Evolutionary conservation across 1,140 invertebrate species (phyloP), one percentile per base, ranked within the genome.

Genomic region (Apis mellifera): DNA sequence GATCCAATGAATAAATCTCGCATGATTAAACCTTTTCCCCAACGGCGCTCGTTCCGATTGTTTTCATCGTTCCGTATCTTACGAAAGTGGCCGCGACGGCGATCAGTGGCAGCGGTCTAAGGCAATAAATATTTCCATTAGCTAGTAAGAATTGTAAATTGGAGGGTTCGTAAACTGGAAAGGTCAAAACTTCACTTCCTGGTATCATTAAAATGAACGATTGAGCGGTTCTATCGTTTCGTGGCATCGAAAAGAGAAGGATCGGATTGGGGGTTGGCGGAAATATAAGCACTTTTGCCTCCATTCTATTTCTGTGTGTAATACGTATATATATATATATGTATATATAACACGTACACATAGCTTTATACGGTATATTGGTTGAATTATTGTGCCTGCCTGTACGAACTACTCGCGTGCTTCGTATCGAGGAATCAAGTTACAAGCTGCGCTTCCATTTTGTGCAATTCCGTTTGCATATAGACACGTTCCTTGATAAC

Each of bases 371-470:
- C 52, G 75, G 70, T 78, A 86, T 86, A 78, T 86, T 74, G 72
- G 62, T 86, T 78, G 81, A 87, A 78, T 84, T 87, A 87, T 86
- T 80, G 85, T 84, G 82, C 74, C 77, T 79, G 77, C 76, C 73
- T 65, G 81, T 84, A 86, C 86, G 84, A 74, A 86, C 78, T 86
- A 79, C 78, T 87, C 72, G 77, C 77, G 85, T 87, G 81, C 76
- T 86, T 83, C 78, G 73, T 86, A 87, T 87, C 86, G 75, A 84
- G 68, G 85, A 73, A 87, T 83, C 86, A 72, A 87, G 86, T 75
- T 87, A 78, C 77, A 87, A 87, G 85, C 86, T 87, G 82, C 85
- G 86, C 85, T 84, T 87, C 85, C 85, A 86, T 87, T 87, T 87
- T 86, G 54, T 73, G 85, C 86, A 84, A 87, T 87, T 87, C 85